phyloP scores from a whole-genome alignment of 2,797 vertebrate genomes.

The Bufotes viridis region DNA sequence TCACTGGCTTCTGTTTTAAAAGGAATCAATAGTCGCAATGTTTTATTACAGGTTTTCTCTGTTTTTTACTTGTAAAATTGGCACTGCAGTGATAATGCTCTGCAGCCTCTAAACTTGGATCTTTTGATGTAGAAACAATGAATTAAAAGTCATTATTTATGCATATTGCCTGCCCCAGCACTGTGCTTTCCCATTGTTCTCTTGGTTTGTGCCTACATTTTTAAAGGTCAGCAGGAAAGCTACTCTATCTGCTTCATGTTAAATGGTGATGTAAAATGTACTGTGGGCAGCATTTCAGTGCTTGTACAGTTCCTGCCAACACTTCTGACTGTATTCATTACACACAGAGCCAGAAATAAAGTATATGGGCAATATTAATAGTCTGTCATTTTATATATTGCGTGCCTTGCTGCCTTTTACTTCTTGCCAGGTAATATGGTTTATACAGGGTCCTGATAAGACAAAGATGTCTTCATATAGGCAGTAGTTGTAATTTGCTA shows the following conservation, averaged over 20 bases:
- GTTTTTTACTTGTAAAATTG: conserved; percentile 83
- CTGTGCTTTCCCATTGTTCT: conserved; percentile 64
- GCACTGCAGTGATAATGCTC: conserved; percentile 80
- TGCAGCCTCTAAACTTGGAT: conserved; percentile 77
- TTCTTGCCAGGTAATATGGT: neutral
- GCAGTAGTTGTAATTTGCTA: too few relatives aligned
- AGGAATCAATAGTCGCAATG: conserved; percentile 70
- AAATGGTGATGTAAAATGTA: conserved; percentile 76
- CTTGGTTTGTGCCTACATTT: conserved; percentile 78
- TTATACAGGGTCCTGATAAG: too few relatives aligned
- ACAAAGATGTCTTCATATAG: too few relatives aligned
- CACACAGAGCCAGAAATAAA: conserved; percentile 75
- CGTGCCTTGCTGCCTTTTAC: neutral
- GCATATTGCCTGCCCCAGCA: conserved; percentile 65
- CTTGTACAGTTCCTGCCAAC: conserved; percentile 76
- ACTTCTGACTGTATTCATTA: conserved; percentile 73
- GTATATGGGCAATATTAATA: conserved; percentile 66
- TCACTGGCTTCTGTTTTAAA: conserved; percentile 81
- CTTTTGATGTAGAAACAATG: conserved; percentile 77
- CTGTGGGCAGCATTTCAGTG: conserved; percentile 72
- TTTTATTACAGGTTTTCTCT: conserved; percentile 79
- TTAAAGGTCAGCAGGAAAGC: conserved; percentile 73
- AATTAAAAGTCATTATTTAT: conserved; percentile 74
- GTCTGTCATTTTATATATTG: conserved; percentile 18
- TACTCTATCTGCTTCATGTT: conserved; percentile 75